Percentiles rank a stretch among this genome's conserved stretches.
Conservation (phyloP, 1,140 invertebrate genomes). For the Eupeodes corollae region DNA sequence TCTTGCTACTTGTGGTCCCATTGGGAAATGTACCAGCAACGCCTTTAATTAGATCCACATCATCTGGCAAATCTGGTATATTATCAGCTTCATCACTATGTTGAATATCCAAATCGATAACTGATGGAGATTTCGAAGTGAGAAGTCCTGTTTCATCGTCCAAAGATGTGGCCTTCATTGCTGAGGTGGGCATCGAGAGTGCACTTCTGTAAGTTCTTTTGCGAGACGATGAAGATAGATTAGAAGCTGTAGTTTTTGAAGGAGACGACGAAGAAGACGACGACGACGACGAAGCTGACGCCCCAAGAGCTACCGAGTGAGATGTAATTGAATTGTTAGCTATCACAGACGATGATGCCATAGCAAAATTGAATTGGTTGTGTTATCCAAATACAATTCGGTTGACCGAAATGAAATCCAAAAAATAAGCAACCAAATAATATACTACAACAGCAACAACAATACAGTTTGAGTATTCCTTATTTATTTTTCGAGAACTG, state of each 20-base stretch:
- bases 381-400: too few relatives aligned
- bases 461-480: too few relatives aligned
- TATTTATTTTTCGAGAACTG: too few relatives aligned
- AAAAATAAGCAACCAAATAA: too few relatives aligned
- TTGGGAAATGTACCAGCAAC: too few relatives aligned
- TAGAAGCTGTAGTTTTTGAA: slow-evolving; percentile 4
- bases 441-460: too few relatives aligned
- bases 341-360: slow-evolving; percentile 35
- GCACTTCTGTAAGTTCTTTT: slow-evolving; percentile 32
- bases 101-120: neutral
- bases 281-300: slow-evolving; percentile 3
- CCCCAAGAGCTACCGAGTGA: slow-evolving; percentile 10
- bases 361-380: slow-evolving; percentile 9
- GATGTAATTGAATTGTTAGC: slow-evolving; percentile 31
- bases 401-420: too few relatives aligned
- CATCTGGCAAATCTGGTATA: neutral
- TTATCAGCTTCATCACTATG: slow-evolving; percentile 1
- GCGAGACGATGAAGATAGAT: slow-evolving; percentile 17
- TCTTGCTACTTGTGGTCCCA: too few relatives aligned
- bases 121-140: neutral
- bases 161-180: neutral
- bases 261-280: neutral
- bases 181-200: slow-evolving; percentile 21
- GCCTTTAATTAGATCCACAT: neutral
- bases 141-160: slow-evolving; percentile 13